A percentile compares a stretch with the other conserved stretches of the same genome.
These are phyloP conservation scores for Melanostoma scalare DNA, from an alignment of 2,888 invertebrate genomes.

Conservation along the genomic window DNA sequence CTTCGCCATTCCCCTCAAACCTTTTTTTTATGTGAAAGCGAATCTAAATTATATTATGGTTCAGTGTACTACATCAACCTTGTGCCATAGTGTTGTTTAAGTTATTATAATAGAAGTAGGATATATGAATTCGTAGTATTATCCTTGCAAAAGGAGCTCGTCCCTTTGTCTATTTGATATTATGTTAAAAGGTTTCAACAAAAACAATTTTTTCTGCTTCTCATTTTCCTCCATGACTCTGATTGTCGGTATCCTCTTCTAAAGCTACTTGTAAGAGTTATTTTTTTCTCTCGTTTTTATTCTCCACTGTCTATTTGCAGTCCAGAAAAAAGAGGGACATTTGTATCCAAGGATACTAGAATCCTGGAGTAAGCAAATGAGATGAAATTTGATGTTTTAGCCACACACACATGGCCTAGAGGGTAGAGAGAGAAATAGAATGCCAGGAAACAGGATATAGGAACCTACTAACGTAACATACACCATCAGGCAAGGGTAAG, in stretches of 20 bases:
- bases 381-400: constrained; percentile 45
- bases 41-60: constrained; percentile 69
- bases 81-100: constrained; percentile 69
- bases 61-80: constrained; percentile 68
- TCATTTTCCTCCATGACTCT: constrained; percentile 2
- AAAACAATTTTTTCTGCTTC: constrained; percentile 34
- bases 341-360: constrained; percentile 21
- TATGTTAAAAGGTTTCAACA: constrained; percentile 37
- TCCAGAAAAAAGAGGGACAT: constrained; percentile 4
- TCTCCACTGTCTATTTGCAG: background rate
- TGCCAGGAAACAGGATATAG: constrained; percentile 11
- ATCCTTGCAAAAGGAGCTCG: constrained; percentile 26
- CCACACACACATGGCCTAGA: constrained; percentile 11
- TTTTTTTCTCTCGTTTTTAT: background rate
- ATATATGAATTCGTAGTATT: constrained; percentile 56
- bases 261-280: constrained; percentile 15
- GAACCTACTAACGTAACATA: background rate
- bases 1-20: background rate
- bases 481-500: constrained; percentile 27
- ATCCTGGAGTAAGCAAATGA: constrained; percentile 38
- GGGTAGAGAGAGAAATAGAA: background rate
- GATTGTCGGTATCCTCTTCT: constrained; percentile 61
- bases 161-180: constrained; percentile 48
- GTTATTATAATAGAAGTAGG: constrained; percentile 69
- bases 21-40: constrained; percentile 22